These are phyloP conservation scores for Aphelenchoides fujianensis DNA, from an alignment of 1,140 invertebrate genomes.

Conservation along the genomic window DNA sequence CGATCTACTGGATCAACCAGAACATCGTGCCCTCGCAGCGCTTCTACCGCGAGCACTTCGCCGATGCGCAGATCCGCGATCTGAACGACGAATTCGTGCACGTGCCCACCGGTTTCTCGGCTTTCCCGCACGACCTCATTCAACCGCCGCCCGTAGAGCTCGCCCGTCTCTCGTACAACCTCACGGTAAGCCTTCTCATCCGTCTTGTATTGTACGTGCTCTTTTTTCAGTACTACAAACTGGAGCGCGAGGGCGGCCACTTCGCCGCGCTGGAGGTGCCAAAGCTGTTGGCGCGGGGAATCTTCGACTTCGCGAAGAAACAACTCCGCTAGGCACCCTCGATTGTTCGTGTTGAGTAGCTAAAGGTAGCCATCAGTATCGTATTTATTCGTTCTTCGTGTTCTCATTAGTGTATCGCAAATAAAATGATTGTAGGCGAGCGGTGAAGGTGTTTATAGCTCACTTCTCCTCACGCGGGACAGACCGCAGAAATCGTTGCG, in stretches of 20 bases:
- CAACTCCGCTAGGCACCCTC: background rate
- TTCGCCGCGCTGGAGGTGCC: constrained; percentile 48
- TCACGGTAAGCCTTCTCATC: too few relatives aligned
- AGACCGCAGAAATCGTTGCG: too few relatives aligned
- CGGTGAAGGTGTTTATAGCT: too few relatives aligned
- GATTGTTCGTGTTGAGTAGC: too few relatives aligned
- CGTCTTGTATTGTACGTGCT: too few relatives aligned
- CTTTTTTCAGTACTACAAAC: constrained; percentile 43
- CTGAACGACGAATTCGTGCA: constrained; percentile 25
- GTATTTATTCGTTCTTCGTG: background rate
- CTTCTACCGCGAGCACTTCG: constrained; percentile 68
- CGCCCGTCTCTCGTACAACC: constrained; percentile 16
- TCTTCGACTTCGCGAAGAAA: constrained; percentile 36
- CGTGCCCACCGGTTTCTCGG: constrained; percentile 42
- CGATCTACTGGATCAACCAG: constrained; percentile 78
- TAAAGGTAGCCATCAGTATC: too few relatives aligned
- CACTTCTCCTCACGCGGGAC: too few relatives aligned
- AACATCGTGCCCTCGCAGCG: constrained; percentile 75
- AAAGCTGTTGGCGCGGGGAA: constrained; percentile 35
- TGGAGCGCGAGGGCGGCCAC: constrained; percentile 41
- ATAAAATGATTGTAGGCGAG: too few relatives aligned
- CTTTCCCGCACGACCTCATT: constrained; percentile 39
- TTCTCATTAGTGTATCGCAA: too few relatives aligned
- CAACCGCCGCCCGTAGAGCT: constrained; percentile 27
- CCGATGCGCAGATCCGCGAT: background rate